Evolutionary conservation across 92 coral and sea anemone species (phyloP).

Genomic region (Scolanthus callimorphus): DNA sequence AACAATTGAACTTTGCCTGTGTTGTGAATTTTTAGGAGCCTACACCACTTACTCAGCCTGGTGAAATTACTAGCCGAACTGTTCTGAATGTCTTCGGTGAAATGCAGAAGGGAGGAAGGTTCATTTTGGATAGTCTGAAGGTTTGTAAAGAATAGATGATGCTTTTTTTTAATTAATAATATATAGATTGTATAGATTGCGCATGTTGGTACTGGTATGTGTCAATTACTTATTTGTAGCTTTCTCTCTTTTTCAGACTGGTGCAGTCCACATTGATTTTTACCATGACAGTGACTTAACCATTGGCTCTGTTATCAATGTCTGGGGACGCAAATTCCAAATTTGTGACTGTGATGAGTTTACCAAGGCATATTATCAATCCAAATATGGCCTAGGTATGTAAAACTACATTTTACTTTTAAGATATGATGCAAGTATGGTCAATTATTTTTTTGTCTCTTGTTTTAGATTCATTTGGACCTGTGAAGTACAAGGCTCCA

Average conservation of each 20-base stretch:
- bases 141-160: no score
- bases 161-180: no score
- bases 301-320: slow-evolving; percentile 82
- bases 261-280: slow-evolving; percentile 87
- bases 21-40: slow-evolving; percentile 85
- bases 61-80: slow-evolving; percentile 93
- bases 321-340: slow-evolving; percentile 83
- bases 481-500: slow-evolving; percentile 76
- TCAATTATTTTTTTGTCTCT: no score
- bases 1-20: not conserved
- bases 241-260: slow-evolving; percentile 83
- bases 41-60: slow-evolving; percentile 77
- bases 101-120: slow-evolving; percentile 97
- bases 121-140: slow-evolving; percentile 95
- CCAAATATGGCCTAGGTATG: slow-evolving; percentile 89
- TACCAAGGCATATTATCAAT: slow-evolving; percentile 87
- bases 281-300: slow-evolving; percentile 91
- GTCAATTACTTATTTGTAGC: no score
- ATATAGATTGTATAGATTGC: no score
- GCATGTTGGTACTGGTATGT: no score
- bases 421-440: no score
- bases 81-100: slow-evolving; percentile 98
- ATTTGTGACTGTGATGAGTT: slow-evolving; percentile 96
- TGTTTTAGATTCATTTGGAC: slow-evolving; percentile 63
- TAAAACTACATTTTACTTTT: no score